Evolutionary conservation across 2,888 invertebrate genomes (phyloP).

Genomic region (Drosophila heteroneura): DNA sequence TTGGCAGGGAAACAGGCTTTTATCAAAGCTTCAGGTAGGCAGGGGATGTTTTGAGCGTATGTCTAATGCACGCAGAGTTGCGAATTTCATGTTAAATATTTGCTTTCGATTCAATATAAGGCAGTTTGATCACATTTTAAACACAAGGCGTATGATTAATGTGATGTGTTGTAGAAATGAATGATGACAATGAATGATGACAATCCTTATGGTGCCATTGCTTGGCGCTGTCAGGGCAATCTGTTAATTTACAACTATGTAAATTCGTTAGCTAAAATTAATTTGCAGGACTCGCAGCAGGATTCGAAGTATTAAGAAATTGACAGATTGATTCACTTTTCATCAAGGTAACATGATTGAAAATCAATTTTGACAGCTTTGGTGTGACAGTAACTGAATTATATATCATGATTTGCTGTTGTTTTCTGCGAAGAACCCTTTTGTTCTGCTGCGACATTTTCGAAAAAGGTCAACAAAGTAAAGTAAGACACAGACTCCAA

Average conservation of each 20-base stretch:
- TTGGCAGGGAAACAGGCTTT: slow-evolving; percentile 29
- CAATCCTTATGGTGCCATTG: background rate
- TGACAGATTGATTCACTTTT: slow-evolving; percentile 27
- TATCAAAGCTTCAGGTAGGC: background rate
- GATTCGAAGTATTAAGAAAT: slow-evolving; percentile 1
- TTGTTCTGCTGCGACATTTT: slow-evolving; percentile 21
- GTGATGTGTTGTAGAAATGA: slow-evolving; percentile 14
- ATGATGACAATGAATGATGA: slow-evolving; percentile 22
- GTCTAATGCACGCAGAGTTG: slow-evolving; percentile 12
- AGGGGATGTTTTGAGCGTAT: background rate
- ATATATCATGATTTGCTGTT: slow-evolving; percentile 28
- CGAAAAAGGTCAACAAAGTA: slow-evolving; percentile 52
- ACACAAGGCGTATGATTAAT: slow-evolving; percentile 70
- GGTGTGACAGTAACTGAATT: background rate
- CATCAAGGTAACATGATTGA: slow-evolving; percentile 10
- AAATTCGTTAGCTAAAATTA: slow-evolving; percentile 18
- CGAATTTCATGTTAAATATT: slow-evolving; percentile 31
- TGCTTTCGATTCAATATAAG: slow-evolving; percentile 57
- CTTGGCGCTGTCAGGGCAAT: slow-evolving; percentile 30
- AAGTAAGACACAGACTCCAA: slow-evolving; percentile 47
- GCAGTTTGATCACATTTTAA: slow-evolving; percentile 45
- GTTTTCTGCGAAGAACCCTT: slow-evolving; percentile 51
- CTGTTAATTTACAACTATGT: slow-evolving; percentile 40
- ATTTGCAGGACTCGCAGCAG: slow-evolving; percentile 14
- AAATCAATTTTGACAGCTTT: slow-evolving; percentile 32